Base-by-base conservation (phyloP, 2,888 invertebrate species). In the Tachina fera region DNA sequence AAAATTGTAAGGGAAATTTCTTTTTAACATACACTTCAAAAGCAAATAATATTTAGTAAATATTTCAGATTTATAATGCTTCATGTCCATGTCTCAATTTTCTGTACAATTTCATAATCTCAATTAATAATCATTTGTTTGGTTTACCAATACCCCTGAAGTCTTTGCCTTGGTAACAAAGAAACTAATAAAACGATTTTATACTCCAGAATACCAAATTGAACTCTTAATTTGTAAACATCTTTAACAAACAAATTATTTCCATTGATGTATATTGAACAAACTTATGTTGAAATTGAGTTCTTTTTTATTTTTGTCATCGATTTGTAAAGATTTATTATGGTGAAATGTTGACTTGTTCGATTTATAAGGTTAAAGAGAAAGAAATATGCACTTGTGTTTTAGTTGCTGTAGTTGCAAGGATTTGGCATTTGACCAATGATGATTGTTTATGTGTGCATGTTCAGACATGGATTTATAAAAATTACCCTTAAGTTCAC, bases 381-480 rank as follows among this genome's bases (percentile, higher is more conserved):
- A 58, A 31, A 31, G 22, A 60, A 72, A 31, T 31, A 31, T 41
- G 43, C 70, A 71, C 31, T 63, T 31, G 16, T 31, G 16, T 22
- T 41, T 16, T 56, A 22, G 31, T 61, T 75, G 63, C 67, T 67
- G 58, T 31, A 6, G 5, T 45, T 78, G 49, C n/a, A 39, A 41
- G 16, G 61, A 49, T 53, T 83, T 77, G 78, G 82, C 77, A 80
- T 47, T 63, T 75, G 84, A 83, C 87, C 88, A 88, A 84, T 76
- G 10, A 53, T 84, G 84, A 72, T 85, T 84, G 47, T 19, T 41
- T 49, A 19, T 56, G 45, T 22, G 65, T 22, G 45, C 19, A 47
- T 65, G 19, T 19, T 16, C 31, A 41, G 65, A 60, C 19, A 51
- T 53, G 53, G 53, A 43, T 81, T 58, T 58, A 31, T 58, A 58